A percentile compares a stretch with the other conserved stretches of the same genome.
Conservation (phyloP, 2,888 invertebrate species). For the Cheilosia urbana region DNA sequence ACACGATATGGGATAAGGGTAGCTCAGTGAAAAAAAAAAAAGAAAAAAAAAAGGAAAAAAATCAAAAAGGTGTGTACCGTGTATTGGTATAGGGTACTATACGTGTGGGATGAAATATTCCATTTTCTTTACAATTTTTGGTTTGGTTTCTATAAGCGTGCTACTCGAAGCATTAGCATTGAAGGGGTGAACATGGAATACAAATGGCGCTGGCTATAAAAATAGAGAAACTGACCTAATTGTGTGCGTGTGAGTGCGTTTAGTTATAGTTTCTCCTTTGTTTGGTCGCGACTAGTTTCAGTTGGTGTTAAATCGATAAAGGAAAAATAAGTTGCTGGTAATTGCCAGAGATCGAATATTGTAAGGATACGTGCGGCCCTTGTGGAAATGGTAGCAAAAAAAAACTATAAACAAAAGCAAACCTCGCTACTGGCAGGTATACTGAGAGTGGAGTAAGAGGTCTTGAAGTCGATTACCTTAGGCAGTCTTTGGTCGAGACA, state of each 20-base stretch:
- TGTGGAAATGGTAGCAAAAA: no score
- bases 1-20: slow-evolving; percentile 52
- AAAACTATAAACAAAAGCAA: no score
- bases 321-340: neutral
- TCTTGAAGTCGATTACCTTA: no score
- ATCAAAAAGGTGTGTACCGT: slow-evolving; percentile 36
- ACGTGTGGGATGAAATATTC: slow-evolving; percentile 58
- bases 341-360: no score
- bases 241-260: slow-evolving; percentile 9
- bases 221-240: slow-evolving; percentile 29
- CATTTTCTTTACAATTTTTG: slow-evolving; percentile 45
- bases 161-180: neutral
- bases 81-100: neutral
- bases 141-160: neutral
- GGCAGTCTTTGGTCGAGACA: no score
- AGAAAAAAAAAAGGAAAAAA: slow-evolving; percentile 21
- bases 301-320: slow-evolving; percentile 37
- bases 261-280: neutral
- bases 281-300: neutral
- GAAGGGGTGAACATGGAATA: slow-evolving; percentile 3
- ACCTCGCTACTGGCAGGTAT: no score
- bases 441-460: no score
- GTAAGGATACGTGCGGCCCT: no score
- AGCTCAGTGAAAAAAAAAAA: slow-evolving; percentile 15
- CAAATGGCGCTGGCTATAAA: slow-evolving; percentile 25